Percentiles rank a stretch among this genome's conserved stretches.
phyloP scores from a whole-genome alignment of 2,797 vertebrate species.

The Balearica regulorum region DNA sequence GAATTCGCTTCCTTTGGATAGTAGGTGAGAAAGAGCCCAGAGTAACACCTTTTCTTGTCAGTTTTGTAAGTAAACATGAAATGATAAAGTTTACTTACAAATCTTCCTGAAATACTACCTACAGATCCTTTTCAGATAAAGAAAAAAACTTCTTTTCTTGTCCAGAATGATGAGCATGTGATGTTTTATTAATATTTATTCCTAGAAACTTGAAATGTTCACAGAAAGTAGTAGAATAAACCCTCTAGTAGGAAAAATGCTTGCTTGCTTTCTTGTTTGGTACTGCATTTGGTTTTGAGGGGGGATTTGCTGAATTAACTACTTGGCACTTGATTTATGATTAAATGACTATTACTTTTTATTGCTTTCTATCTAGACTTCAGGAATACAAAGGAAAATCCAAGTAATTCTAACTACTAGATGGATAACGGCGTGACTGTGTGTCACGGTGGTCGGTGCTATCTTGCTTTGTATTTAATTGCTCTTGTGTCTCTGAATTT shows the following conservation, averaged over 20 bases:
- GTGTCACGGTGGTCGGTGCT: rapidly evolving
- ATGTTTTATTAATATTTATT: background rate
- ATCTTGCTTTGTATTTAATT: background rate
- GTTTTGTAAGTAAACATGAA: background rate
- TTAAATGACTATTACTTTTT: background rate
- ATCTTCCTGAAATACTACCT: background rate
- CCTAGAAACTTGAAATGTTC: background rate
- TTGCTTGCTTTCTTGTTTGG: background rate
- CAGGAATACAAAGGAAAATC: background rate
- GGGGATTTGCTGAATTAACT: background rate
- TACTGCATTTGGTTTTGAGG: background rate
- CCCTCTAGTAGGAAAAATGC: background rate
- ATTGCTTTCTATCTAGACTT: background rate
- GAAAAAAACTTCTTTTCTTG: background rate
- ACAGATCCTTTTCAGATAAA: background rate
- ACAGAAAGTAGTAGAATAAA: background rate
- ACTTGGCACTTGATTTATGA: background rate
- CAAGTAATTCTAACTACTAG: background rate
- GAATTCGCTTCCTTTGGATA: background rate
- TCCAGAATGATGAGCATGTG: background rate
- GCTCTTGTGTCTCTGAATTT: background rate
- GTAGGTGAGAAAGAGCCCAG: background rate
- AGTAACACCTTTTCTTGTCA: background rate
- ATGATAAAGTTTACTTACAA: background rate
- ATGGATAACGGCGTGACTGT: background rate